phyloP scores from a whole-genome alignment of 2,113 vertebrate species.

The Cryptomyrus ogoouensis region DNA sequence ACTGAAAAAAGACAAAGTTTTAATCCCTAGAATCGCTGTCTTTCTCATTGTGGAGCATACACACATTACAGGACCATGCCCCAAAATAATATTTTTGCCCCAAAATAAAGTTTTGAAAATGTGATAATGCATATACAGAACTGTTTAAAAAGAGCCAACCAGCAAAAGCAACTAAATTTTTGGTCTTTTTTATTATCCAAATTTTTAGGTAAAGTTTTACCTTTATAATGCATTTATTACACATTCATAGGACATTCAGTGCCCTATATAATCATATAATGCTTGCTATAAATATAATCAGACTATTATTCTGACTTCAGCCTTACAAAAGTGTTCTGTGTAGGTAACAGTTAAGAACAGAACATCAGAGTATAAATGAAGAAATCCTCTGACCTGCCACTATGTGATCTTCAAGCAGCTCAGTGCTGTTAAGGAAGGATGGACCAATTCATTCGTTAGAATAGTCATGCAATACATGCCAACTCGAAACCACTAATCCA shows the following conservation, averaged over 20 bases:
- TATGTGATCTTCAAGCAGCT: neutral
- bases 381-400: neutral
- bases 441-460: neutral
- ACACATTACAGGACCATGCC: neutral
- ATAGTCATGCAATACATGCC: neutral
- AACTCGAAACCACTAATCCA: constrained; percentile 6
- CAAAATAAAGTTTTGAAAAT: neutral
- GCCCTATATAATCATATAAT: neutral
- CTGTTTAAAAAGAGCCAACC: neutral
- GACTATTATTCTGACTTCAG: neutral
- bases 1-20: constrained; percentile 27
- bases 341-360: neutral
- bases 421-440: neutral
- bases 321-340: neutral
- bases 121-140: neutral
- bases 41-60: neutral
- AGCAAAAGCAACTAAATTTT: neutral
- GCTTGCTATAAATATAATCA: neutral
- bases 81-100: neutral
- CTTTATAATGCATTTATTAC: neutral
- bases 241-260: neutral
- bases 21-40: constrained; percentile 19
- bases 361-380: neutral
- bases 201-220: neutral
- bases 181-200: neutral